Conservation (phyloP, 2,888 invertebrate species). For the Catocala sponsa region DNA sequence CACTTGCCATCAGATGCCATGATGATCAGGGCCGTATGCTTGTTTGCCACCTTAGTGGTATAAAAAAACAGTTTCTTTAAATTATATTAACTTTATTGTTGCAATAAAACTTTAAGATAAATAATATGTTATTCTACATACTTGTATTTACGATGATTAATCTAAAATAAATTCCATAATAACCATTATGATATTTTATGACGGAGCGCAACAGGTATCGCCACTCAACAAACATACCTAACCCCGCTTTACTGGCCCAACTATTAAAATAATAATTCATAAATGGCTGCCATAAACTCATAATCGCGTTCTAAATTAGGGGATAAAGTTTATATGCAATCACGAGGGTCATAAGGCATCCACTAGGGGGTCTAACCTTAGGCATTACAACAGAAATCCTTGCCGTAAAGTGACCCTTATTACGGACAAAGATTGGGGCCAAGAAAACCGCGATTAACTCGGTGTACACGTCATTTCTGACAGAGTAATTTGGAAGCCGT, state of each 20-base stretch:
- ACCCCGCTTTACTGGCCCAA: conserved; percentile 17
- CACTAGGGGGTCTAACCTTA: conserved; percentile 52
- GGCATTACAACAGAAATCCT: conserved; percentile 52
- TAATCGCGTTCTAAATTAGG: conserved; percentile 57
- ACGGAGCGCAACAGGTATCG: conserved; percentile 7
- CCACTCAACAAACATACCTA: conserved; percentile 17
- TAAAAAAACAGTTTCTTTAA: no score
- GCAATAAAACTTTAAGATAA: no score
- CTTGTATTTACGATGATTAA: no score
- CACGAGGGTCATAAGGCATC: conserved; percentile 46
- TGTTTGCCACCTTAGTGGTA: no score
- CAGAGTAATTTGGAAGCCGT: conserved; percentile 38
- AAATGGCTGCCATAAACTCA: conserved; percentile 54
- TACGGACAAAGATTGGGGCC: conserved; percentile 36
- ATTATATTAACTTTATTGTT: no score
- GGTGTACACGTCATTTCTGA: conserved; percentile 34
- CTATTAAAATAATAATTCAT: conserved; percentile 53
- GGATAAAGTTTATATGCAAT: conserved; percentile 68
- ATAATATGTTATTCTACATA: no score
- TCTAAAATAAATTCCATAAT: no score
- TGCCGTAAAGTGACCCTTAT: conserved; percentile 55
- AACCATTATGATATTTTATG: conserved; percentile 2
- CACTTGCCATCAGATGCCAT: no score
- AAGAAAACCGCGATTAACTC: conserved; percentile 31
- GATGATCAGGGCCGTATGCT: no score